Base-by-base conservation (phyloP, 2,888 invertebrate genomes). In the Troglohyphantes excavatus region DNA sequence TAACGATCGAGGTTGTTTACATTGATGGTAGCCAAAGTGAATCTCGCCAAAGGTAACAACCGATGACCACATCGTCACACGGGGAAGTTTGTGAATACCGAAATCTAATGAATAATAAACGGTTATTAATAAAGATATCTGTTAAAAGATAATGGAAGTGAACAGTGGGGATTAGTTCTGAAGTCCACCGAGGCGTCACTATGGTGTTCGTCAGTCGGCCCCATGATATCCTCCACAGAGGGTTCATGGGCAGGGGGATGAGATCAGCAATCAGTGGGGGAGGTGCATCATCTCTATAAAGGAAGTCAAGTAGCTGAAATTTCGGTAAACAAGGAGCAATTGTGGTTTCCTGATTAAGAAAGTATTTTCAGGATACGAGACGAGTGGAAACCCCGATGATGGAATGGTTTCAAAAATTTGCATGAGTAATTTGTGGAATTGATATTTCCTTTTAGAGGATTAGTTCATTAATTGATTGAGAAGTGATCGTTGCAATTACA, bases 211-310 rank as follows among this genome's bases (percentile, higher is more conserved):
- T 59, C 29, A 70, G 39, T 46, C 19, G 23, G 26, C 5, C 26
- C 6, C 21, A 11, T 63, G 23, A 26, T 23, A 29, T 21, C 29
- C 61, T 9, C 61, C n/a, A 39, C 61, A 39, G n/a, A 65, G 46
- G 73, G 83, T 83, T 83, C 83, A 83, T 63, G 83, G 83, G 83
- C 83, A 63, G 43, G 2, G 13, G 53, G n/a, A 61, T 83, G 83
- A 83, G 33, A 73, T 83, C 83, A 83, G 61, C 61, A 19, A 26
- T 46, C 23, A 26, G 72, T 23, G 46, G 39, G 46, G 72, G 72
- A 72, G 46, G 46, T 46, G 19, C 72, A 72, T 72, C 72, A 72
- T 53, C 26, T 46, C 72, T 46, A 72, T 39, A n/a, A 72, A 46
- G 72, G 27, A 72, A 46, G n/a, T 72, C n/a, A 39, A 72, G 72